Conservation (phyloP, 2,113 vertebrate genomes). For the Embiotoca jacksoni region DNA sequence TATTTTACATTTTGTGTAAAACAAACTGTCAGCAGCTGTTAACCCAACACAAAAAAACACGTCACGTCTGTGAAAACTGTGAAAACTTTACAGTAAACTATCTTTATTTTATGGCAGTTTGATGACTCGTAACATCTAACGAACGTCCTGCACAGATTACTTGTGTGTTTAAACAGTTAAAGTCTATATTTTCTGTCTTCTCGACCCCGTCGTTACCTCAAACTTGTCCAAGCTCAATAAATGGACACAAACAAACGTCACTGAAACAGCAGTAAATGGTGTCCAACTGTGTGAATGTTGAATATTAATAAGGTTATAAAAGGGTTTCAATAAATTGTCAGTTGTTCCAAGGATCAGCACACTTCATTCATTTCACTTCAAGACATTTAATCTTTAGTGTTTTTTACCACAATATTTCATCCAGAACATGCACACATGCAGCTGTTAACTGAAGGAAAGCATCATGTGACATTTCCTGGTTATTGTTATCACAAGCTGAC, state of each 20-base stretch:
- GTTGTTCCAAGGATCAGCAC: no score
- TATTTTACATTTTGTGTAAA: no score
- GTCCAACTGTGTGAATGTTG: background rate
- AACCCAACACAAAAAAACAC: background rate
- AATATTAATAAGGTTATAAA: background rate
- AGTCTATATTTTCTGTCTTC: background rate
- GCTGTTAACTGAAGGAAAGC: no score
- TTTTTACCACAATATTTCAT: no score
- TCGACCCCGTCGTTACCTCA: background rate
- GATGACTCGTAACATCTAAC: no score
- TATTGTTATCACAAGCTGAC: slow-evolving; percentile 67
- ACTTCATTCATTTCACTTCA: no score
- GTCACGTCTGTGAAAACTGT: background rate
- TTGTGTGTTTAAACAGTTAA: background rate
- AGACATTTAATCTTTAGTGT: no score
- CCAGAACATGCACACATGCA: no score
- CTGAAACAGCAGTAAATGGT: background rate
- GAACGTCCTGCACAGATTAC: background rate
- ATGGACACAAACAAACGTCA: background rate
- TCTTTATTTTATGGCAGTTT: background rate
- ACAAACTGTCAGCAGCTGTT: background rate
- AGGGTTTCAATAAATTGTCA: no score
- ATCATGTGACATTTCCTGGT: no score
- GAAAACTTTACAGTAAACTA: background rate
- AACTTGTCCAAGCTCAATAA: background rate